A percentile compares a stretch with the other conserved stretches of the same genome.
These are phyloP conservation scores for Epinephelus fuscoguttatus DNA, from an alignment of 2,113 vertebrate species.

Conservation along the genomic window DNA sequence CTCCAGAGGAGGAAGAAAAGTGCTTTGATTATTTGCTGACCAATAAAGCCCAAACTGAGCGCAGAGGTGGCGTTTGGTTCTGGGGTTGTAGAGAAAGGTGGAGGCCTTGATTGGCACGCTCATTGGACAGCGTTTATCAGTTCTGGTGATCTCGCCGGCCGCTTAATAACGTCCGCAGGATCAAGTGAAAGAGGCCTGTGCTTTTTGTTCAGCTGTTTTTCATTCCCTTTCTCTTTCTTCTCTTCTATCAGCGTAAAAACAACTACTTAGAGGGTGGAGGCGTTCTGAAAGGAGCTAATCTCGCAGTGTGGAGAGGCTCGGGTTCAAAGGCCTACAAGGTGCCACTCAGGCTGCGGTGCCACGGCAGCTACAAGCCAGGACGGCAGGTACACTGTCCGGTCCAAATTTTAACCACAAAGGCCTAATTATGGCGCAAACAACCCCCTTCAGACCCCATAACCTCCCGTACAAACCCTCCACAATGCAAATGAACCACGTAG, in stretches of 20 bases:
- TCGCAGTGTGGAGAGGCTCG: slow-evolving; percentile 19
- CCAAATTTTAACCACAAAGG: slow-evolving; percentile 43
- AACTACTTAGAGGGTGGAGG: slow-evolving; percentile 47
- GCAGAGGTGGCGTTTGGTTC: slow-evolving; percentile 54
- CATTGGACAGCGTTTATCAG: slow-evolving; percentile 59
- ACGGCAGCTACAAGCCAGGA: slow-evolving; percentile 13
- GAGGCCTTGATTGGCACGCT: slow-evolving; percentile 57
- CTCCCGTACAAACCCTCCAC: slow-evolving; percentile 29
- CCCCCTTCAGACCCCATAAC: slow-evolving; percentile 14
- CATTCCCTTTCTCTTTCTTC: slow-evolving; percentile 46
- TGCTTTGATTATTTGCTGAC: slow-evolving; percentile 97
- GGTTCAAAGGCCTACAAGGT: slow-evolving; percentile 48
- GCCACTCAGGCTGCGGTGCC: slow-evolving; percentile 38
- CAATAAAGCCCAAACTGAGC: slow-evolving; percentile 88
- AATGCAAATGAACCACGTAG: slow-evolving; percentile 69
- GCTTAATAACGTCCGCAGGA: slow-evolving; percentile 54
- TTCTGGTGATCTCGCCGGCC: slow-evolving; percentile 40
- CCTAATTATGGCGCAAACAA: slow-evolving; percentile 13
- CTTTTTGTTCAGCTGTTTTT: slow-evolving; percentile 43
- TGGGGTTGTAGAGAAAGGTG: slow-evolving; percentile 29
- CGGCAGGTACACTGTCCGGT: slow-evolving; percentile 21
- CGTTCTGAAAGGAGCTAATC: slow-evolving; percentile 51
- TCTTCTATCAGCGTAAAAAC: slow-evolving; percentile 46
- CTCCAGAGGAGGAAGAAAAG: slow-evolving; percentile 80
- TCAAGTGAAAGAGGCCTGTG: slow-evolving; percentile 35